Conservation (phyloP, 2,888 invertebrate species). For the Megalurothrips usitatus region DNA sequence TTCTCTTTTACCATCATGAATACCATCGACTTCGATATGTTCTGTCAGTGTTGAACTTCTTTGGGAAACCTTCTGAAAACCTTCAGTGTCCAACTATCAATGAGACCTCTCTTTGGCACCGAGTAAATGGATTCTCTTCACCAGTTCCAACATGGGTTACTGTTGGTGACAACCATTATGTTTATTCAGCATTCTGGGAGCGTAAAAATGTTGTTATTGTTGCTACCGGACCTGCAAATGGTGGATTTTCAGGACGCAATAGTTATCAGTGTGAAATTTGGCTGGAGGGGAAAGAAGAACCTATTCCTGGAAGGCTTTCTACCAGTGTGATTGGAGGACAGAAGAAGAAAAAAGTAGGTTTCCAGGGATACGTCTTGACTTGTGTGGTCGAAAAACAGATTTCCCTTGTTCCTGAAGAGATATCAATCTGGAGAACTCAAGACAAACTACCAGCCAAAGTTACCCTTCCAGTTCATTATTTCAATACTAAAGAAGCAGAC, state of each 20-base stretch:
- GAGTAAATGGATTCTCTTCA: constrained; percentile 51
- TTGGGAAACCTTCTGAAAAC: constrained; percentile 61
- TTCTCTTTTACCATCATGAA: constrained; percentile 79
- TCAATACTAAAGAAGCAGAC: not conserved
- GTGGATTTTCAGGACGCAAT: constrained; percentile 53
- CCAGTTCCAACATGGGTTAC: constrained; percentile 62
- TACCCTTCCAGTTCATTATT: not conserved
- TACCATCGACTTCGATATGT: constrained; percentile 79
- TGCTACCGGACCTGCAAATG: constrained; percentile 60
- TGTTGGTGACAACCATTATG: constrained; percentile 57
- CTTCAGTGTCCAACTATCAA: constrained; percentile 54
- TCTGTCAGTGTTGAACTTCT: constrained; percentile 78
- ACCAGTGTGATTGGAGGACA: not conserved
- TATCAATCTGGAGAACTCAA: not conserved
- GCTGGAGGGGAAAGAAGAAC: constrained; percentile 47
- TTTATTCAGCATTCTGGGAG: constrained; percentile 63
- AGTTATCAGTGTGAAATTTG: constrained; percentile 65
- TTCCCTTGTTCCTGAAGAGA: not conserved
- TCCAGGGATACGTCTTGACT: not conserved
- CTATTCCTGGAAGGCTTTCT: not conserved
- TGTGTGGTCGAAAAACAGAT: not conserved
- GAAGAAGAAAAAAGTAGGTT: not conserved
- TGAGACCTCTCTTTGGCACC: constrained; percentile 49
- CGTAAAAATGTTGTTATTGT: constrained; percentile 48
- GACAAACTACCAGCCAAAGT: constrained; percentile 8